Conservation (phyloP, 2,888 invertebrate genomes). For the Aethes cnicana region DNA sequence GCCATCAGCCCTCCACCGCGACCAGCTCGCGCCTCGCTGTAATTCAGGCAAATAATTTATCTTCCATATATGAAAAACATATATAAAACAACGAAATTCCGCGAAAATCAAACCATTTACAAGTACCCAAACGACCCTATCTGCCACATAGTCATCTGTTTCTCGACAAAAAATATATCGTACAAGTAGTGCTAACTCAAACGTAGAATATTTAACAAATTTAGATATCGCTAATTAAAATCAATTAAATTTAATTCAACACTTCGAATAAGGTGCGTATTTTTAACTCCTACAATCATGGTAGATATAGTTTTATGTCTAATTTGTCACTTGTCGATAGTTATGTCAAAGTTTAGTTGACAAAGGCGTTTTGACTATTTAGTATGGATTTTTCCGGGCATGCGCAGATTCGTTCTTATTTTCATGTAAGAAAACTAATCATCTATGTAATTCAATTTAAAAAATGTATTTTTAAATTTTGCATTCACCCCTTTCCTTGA, state of each 20-base stretch:
- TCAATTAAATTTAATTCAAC: conserved; percentile 28
- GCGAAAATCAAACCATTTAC: conserved; percentile 47
- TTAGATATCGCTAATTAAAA: conserved; percentile 22
- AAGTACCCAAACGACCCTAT: conserved; percentile 59
- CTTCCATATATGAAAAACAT: conserved; percentile 71
- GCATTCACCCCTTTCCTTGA: too few species aligned
- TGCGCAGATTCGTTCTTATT: conserved; percentile 40
- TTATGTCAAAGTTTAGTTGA: background rate
- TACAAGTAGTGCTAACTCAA: conserved; percentile 66
- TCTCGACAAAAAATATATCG: conserved; percentile 76
- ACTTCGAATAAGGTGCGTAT: conserved; percentile 43
- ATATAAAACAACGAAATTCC: conserved; percentile 52
- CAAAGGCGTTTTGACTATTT: conserved; percentile 40
- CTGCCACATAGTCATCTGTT: conserved; percentile 66
- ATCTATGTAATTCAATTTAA: background rate
- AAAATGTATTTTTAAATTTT: too few species aligned
- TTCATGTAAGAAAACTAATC: conserved; percentile 2
- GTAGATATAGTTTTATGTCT: conserved; percentile 33
- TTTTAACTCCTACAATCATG: too few species aligned
- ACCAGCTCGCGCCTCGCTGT: conserved; percentile 39
- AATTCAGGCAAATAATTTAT: too few species aligned
- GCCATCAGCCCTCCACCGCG: conserved; percentile 44
- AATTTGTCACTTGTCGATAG: conserved; percentile 34
- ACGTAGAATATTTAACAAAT: conserved; percentile 28
- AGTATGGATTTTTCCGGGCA: conserved; percentile 43